Percentiles rank a stretch among this genome's conserved stretches.
These are phyloP conservation scores for human (Homo sapiens) DNA, from an alignment of 2,113 vertebrate species.

Conservation along the genomic window DNA sequence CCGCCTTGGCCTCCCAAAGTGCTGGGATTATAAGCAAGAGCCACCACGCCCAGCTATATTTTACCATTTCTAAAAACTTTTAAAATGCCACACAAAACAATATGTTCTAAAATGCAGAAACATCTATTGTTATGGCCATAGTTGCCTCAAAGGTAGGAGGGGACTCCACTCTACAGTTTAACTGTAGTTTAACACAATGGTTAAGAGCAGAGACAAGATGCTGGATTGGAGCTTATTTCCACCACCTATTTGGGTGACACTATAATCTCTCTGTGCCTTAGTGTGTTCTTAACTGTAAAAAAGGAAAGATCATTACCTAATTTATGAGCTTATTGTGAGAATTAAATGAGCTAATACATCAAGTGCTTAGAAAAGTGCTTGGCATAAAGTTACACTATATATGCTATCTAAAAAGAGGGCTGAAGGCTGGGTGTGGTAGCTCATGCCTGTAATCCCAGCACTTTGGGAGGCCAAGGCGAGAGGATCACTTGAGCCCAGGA, in stretches of 20 bases:
- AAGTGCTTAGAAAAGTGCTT: neutral
- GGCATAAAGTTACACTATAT: neutral
- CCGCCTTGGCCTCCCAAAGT: too few relatives aligned
- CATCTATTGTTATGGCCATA: neutral
- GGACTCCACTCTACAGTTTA: neutral
- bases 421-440: neutral
- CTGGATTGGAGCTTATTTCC: neutral
- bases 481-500: too few relatives aligned
- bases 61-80: neutral
- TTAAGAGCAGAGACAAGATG: neutral
- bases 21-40: too few relatives aligned
- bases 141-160: neutral
- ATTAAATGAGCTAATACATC: neutral
- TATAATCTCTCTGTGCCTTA: neutral
- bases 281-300: neutral
- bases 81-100: neutral
- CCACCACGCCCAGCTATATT: too few relatives aligned
- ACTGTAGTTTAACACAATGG: neutral
- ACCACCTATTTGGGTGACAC: neutral
- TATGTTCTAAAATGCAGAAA: neutral
- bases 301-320: neutral
- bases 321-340: neutral
- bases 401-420: neutral
- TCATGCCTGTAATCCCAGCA: too few relatives aligned
- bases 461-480: too few relatives aligned